A percentile compares a stretch with the other conserved stretches of the same genome.
Evolutionary conservation across 2,888 invertebrate species (phyloP).

Genomic region (Clitarchus hookeri): DNA sequence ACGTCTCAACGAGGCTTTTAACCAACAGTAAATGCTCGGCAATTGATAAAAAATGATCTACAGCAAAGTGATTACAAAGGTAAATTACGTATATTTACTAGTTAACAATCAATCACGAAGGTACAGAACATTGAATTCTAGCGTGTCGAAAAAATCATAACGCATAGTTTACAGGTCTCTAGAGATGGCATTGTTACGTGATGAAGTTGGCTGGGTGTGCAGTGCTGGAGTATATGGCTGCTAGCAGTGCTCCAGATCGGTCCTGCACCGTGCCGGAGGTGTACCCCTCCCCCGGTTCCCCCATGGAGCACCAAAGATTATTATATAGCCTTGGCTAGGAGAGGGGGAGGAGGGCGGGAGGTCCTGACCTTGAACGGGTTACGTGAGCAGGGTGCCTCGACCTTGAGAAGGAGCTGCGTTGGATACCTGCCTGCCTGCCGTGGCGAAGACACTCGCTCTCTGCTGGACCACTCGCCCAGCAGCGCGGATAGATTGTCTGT

Average conservation of each 20-base stretch:
- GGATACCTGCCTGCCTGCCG: neutral
- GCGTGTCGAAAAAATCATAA: too few relatives aligned
- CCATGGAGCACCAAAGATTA: neutral
- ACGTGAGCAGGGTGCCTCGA: constrained; percentile 6
- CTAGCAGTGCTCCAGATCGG: neutral
- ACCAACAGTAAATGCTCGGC: too few relatives aligned
- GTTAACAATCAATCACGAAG: too few relatives aligned
- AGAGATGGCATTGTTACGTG: neutral
- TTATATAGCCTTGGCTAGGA: neutral
- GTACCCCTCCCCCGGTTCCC: neutral
- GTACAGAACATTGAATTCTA: too few relatives aligned
- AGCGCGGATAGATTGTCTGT: too few relatives aligned
- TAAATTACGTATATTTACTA: too few relatives aligned
- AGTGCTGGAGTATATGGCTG: neutral
- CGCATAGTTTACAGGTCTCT: too few relatives aligned
- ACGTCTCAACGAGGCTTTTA: too few relatives aligned
- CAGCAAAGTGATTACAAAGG: too few relatives aligned
- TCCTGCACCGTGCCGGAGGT: neutral
- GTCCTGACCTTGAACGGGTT: constrained; percentile 9
- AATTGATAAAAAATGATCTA: too few relatives aligned
- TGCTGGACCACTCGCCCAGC: too few relatives aligned
- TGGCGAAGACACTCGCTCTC: too few relatives aligned
- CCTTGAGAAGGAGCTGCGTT: neutral
- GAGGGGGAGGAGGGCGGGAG: neutral
- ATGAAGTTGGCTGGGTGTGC: neutral